Percentiles rank a stretch among this genome's conserved stretches.
Conservation (phyloP, 2,888 invertebrate species). For the Synergus gifuensis region DNA sequence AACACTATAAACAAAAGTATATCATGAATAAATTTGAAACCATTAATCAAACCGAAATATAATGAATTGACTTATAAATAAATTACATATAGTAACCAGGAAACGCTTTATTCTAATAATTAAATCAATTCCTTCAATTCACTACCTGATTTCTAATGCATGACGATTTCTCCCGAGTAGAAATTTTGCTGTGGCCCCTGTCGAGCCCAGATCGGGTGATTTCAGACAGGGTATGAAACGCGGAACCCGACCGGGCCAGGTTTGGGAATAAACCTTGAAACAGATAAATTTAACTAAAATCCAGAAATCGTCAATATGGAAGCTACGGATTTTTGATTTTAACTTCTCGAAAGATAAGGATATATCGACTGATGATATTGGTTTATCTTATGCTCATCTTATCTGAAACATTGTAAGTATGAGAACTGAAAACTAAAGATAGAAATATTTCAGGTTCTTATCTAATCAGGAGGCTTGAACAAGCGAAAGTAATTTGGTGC, state of each 20-base stretch:
- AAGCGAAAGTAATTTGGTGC: conserved; percentile 21
- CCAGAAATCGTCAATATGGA: not conserved
- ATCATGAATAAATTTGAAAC: not conserved
- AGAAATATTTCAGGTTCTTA: conserved; percentile 10
- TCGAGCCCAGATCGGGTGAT: too few species aligned
- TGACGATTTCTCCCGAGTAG: not conserved
- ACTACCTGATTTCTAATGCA: not conserved
- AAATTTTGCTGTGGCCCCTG: too few species aligned
- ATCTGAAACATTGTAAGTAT: not conserved
- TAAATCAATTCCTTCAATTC: not conserved
- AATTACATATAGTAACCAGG: not conserved
- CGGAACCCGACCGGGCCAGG: too few species aligned
- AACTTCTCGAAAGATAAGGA: not conserved
- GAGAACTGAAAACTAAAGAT: conserved; percentile 18
- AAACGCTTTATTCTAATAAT: not conserved
- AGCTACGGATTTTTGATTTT: not conserved
- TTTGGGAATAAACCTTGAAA: too few species aligned
- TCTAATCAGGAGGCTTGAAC: conserved; percentile 27
- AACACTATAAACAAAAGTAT: not conserved
- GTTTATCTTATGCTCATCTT: conserved; percentile 19
- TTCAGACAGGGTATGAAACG: too few species aligned
- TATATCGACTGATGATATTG: not conserved
- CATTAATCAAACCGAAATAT: not conserved
- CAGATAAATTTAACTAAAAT: not conserved
- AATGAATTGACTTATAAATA: not conserved